Conservation (phyloP, 2,113 vertebrate species). For the Xiphophorus couchianus region DNA sequence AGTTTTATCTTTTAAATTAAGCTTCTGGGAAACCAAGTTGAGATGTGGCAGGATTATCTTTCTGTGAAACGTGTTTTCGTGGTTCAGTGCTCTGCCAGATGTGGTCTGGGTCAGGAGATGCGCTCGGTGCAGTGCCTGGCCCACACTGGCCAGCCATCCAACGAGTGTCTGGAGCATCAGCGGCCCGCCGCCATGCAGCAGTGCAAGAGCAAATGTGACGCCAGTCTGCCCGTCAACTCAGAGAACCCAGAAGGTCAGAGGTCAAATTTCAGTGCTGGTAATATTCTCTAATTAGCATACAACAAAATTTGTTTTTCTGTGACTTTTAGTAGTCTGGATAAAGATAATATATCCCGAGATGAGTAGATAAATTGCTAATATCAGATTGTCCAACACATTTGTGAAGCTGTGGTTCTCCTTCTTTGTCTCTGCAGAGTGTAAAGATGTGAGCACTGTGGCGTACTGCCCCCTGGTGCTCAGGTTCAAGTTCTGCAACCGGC, state of each 20-base stretch:
- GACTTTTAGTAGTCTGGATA: too few relatives aligned
- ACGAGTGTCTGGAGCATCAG: conserved; percentile 87
- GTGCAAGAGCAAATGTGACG: conserved; percentile 92
- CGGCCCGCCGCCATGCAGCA: conserved; percentile 88
- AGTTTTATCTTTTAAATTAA: not conserved
- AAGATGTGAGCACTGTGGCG: conserved; percentile 99
- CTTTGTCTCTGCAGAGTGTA: conserved; percentile 88
- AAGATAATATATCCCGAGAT: not conserved
- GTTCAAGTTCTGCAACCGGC: conserved; percentile 98
- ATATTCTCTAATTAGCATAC: not conserved
- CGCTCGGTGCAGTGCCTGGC: conserved; percentile 90
- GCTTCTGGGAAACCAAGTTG: not conserved
- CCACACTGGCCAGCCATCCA: conserved; percentile 86
- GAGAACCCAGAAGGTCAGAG: conserved; percentile 92
- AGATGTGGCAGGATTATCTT: not conserved
- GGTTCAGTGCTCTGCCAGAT: conserved; percentile 90
- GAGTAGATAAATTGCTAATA: not conserved
- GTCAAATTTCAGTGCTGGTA: conserved; percentile 4
- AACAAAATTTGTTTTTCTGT: too few relatives aligned
- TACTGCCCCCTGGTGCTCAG: conserved; percentile 99
- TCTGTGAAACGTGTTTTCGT: conserved; percentile 33
- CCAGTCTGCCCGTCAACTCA: conserved; percentile 77
- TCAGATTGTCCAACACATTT: not conserved
- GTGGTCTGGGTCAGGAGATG: conserved; percentile 91
- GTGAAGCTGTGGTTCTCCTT: not conserved